Evolutionary conservation across 2,113 vertebrate species (phyloP), one percentile per base, ranked within the genome.

Genomic region (Actinemys pallida): DNA sequence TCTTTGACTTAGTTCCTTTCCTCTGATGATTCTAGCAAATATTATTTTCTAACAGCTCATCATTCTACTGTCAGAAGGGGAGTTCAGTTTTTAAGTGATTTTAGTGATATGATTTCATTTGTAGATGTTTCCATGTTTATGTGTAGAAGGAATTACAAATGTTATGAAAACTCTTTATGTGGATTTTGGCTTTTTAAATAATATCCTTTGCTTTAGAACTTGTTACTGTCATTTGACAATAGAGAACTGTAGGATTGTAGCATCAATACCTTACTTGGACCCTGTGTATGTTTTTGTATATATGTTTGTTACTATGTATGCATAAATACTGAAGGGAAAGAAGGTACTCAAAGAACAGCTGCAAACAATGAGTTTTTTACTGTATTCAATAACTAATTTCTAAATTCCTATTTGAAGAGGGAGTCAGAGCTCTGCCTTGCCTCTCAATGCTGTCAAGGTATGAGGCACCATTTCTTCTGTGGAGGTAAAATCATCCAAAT

Each of bases 11-110:
- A 78, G 10, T 17, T 83, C 1, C 87, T 92, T 95, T 83, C 14
- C 27, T 82, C 54, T 87, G 0, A 0, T 87, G 0, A 0, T 87
- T 93, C 76, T 88, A 80, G 79, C 12, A 90, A 91, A 47, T 8
- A 22, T 54, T 81, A 47, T 93, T 95, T 94, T 90, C 65, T 54
- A 62, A 14, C 29, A 90, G 47, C 54, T 93, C 85, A 25, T 95
- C 85, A 42, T 84, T 93, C 83, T 88, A 19, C 94, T 95, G 76
- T 25, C 62, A 95, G 90, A 94, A 53, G 14, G 42, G 62, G 62
- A 94, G 57, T 85, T 94, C 57, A 22, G 57, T 93, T 96, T 96
- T 89, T 93, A 95, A 90, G 12, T 84, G 52, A 20, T 89, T 39
- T 75, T 87, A 86, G 13, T 81, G 85, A 87, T 90, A 31, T 83